Conservation (phyloP, 2,113 vertebrate genomes). For the Catharus fuscescens region DNA sequence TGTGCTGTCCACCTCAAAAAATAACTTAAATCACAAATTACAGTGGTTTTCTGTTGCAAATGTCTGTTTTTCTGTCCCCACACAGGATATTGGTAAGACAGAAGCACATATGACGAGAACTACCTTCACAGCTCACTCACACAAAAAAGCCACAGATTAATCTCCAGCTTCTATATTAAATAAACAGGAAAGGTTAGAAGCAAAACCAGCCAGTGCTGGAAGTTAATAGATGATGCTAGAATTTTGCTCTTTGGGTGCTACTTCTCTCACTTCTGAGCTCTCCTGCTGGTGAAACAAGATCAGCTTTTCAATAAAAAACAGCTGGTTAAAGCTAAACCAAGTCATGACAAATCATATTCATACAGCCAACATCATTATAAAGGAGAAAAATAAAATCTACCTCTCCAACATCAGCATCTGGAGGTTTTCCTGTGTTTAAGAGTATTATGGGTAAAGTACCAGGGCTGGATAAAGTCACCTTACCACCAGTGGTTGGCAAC, state of each 20-base stretch:
- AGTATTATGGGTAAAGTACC: not conserved
- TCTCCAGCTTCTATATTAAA: not conserved
- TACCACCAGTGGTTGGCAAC: not conserved
- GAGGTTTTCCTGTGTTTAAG: not conserved
- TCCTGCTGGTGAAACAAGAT: conserved; percentile 27
- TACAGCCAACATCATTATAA: not conserved
- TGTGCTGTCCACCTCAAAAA: not conserved
- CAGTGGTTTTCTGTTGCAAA: not conserved
- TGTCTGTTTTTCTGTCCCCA: not conserved
- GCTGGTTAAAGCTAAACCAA: conserved; percentile 19
- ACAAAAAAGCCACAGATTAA: not conserved
- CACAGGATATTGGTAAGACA: conserved; percentile 35
- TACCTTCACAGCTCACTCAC: not conserved
- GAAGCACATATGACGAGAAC: not conserved
- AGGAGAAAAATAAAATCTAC: not conserved
- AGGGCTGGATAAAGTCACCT: not conserved
- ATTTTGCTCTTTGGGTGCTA: conserved; percentile 29
- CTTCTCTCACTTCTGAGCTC: conserved; percentile 28
- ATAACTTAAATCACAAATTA: not conserved
- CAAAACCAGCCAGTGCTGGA: not conserved
- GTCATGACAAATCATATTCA: not conserved
- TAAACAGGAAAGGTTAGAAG: not conserved
- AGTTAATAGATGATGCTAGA: not conserved
- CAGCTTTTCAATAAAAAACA: conserved; percentile 35
- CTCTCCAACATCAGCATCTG: not conserved